phyloP scores from a whole-genome alignment of 1,140 invertebrate species.

The Druon quercuslanigerum region DNA sequence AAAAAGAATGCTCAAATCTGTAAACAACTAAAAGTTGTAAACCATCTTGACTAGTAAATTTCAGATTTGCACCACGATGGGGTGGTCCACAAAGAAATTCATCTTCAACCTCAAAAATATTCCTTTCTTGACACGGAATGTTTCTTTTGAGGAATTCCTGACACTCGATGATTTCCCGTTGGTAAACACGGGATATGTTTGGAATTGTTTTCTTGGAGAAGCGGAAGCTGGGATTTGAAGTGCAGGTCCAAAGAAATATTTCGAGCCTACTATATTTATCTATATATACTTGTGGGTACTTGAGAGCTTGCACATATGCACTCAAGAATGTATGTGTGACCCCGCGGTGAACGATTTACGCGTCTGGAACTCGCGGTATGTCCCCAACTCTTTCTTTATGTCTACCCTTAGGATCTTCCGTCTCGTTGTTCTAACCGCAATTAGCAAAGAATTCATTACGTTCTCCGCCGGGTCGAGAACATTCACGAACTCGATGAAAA shows the following conservation, averaged over 20 bases:
- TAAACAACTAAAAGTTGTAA: too few relatives aligned
- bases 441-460: conserved; percentile 54
- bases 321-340: conserved; percentile 45
- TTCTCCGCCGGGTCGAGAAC: conserved; percentile 33
- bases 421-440: conserved; percentile 47
- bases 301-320: conserved; percentile 55
- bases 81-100: too few relatives aligned
- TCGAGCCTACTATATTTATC: conserved; percentile 66
- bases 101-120: too few relatives aligned
- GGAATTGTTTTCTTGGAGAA: conserved; percentile 39
- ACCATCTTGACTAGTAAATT: too few relatives aligned
- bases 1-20: too few relatives aligned
- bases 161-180: conserved; percentile 26
- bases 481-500: conserved; percentile 29
- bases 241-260: conserved; percentile 63
- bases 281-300: conserved; percentile 47
- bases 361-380: conserved; percentile 70
- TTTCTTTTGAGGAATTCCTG: conserved; percentile 33
- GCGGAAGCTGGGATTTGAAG: conserved; percentile 64
- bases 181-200: neutral
- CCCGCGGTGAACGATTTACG: conserved; percentile 70
- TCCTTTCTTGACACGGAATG: conserved; percentile 34
- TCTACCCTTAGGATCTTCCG: conserved; percentile 45
- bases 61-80: too few relatives aligned
- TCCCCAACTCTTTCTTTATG: conserved; percentile 66